Conservation (phyloP, 2,113 vertebrate genomes). For the Alosa alosa region DNA sequence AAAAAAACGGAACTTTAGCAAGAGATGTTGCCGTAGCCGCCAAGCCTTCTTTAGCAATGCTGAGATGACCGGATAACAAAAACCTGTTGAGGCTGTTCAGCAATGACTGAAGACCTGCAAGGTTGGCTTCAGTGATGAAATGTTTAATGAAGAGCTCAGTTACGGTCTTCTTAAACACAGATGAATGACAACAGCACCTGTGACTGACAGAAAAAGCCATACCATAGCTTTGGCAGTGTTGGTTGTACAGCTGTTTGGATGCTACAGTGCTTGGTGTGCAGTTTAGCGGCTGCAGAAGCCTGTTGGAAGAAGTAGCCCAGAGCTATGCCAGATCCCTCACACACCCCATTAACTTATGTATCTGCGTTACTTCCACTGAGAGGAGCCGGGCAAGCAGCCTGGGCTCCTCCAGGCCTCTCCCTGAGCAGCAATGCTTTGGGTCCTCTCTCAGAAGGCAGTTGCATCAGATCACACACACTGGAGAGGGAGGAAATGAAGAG, state of each 20-base stretch:
- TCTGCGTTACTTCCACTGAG: not conserved
- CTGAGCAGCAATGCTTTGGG: not conserved
- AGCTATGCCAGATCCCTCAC: not conserved
- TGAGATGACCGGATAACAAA: not conserved
- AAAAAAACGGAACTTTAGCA: not conserved
- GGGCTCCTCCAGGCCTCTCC: not conserved
- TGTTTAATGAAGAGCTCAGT: not conserved
- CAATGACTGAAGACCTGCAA: not conserved
- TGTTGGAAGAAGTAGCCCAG: not conserved
- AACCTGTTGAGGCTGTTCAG: too few relatives aligned
- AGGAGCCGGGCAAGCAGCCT: not conserved
- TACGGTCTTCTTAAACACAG: not conserved
- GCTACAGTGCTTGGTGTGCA: not conserved
- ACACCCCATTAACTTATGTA: constrained; percentile 13
- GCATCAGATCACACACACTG: not conserved
- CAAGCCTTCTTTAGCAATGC: not conserved
- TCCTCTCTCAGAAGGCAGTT: not conserved
- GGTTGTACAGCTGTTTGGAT: not conserved
- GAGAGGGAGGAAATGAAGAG: not conserved
- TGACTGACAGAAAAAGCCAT: not conserved
- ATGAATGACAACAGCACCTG: not conserved
- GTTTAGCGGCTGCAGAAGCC: not conserved
- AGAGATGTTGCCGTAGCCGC: not conserved
- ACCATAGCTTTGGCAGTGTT: not conserved
- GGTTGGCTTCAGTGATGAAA: not conserved